Evolutionary conservation across 2,113 vertebrate genomes (phyloP), one percentile per base, ranked within the genome.

Genomic region (Elaphurus davidianus): DNA sequence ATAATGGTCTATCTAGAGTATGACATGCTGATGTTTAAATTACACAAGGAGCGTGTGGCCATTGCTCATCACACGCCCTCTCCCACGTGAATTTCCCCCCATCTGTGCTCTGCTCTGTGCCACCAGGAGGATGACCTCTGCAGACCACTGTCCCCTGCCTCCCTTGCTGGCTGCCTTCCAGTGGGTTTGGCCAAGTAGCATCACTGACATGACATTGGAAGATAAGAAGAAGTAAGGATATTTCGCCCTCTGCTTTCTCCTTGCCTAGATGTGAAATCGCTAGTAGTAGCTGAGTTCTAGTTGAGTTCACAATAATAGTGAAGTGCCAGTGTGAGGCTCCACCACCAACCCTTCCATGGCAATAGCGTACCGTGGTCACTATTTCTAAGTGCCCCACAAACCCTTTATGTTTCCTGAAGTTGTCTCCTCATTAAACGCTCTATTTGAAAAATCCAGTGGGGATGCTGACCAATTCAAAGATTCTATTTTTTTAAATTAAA

Each of bases 61-160:
- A 1, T 8, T 3, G 1, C 33, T 36, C 33, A 33, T 28, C 11
- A 5, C 0, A 8, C 17, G 19, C 13, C 36, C 27, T n/a, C 59
- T 33, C 47, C 30, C 25, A 9, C 45, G 0, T 11, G 30, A 40
- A 14, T 13, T 8, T 7, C 45, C 47, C 5, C 23, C 30, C 1
- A 12, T 54, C 52, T 62, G 33, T 10, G 16, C 47, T 57, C 40
- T 45, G 11, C n/a, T 50, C 86, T 47, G 2, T 16, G 55, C 3
- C 19, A 11, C 74, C 36, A 1, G 50, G 15, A 3, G 2, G 59
- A 6, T 1, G 30, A 2, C 15, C 47, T 23, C 47, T 67, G 6
- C 17, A 45, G 40, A 33, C 17, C 15, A 0, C 5, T 16, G 43
- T 4, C 36, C 50, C 45, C 11, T 10, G 45, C n/a, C 23, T 64